These are phyloP conservation scores for Heliconius nattereri DNA, from an alignment of 1,140 invertebrate species.

Conservation along the genomic window DNA sequence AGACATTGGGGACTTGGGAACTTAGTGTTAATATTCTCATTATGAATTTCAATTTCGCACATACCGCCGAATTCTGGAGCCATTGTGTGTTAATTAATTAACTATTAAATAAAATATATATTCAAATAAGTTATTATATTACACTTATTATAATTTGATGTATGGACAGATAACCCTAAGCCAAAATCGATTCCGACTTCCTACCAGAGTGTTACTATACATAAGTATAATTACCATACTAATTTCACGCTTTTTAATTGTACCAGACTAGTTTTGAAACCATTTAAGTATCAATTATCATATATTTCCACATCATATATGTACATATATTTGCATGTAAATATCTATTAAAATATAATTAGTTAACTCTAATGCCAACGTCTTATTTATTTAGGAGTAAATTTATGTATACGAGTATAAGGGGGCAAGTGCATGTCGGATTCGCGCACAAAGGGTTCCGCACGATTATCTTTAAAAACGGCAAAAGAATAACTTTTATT, in stretches of 20 bases:
- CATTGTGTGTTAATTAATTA: no score
- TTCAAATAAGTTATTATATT: no score
- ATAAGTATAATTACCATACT: background rate
- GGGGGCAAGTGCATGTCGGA: no score
- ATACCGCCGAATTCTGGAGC: no score
- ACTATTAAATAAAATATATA: no score
- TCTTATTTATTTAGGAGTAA: background rate
- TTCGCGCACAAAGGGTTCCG: no score
- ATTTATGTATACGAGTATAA: background rate
- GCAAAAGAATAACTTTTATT: no score
- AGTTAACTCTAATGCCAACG: background rate
- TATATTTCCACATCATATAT: constrained; percentile 1
- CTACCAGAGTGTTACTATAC: background rate
- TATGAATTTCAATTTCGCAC: no score
- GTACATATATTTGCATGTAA: background rate
- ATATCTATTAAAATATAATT: background rate
- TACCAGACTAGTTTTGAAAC: background rate
- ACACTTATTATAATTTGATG: no score
- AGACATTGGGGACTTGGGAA: no score
- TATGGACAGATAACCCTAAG: background rate
- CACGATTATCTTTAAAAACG: no score
- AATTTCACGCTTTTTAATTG: constrained; percentile 4
- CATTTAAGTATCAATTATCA: background rate
- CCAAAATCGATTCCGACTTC: background rate
- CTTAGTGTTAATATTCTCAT: no score